Conservation (phyloP, 2,797 vertebrate genomes). For the Aldrovandia affinis region DNA sequence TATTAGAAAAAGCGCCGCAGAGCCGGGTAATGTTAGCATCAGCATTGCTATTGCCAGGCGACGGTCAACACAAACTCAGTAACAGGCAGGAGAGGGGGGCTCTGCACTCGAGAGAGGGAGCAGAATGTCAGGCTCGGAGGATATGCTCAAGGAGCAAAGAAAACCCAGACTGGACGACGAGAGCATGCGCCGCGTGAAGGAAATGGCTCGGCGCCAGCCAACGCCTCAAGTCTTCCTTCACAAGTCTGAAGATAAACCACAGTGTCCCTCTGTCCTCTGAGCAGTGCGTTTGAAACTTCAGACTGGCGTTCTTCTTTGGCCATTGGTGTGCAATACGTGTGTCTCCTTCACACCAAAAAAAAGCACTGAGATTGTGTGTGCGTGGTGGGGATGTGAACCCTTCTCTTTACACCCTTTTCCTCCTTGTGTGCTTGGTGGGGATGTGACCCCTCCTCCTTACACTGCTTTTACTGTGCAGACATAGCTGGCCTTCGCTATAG, state of each 20-base stretch:
- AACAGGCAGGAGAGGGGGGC: constrained; percentile 14
- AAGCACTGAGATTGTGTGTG: background rate
- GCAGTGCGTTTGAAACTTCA: background rate
- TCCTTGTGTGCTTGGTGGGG: too few relatives aligned
- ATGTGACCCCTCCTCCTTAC: background rate
- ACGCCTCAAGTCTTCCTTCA: background rate
- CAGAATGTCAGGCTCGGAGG: background rate
- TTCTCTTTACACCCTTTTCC: too few relatives aligned
- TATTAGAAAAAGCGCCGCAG: constrained; percentile 23
- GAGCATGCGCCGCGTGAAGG: background rate
- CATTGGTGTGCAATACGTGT: background rate
- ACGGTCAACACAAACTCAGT: constrained; percentile 33
- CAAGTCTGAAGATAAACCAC: background rate
- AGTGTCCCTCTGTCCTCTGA: background rate
- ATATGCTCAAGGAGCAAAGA: background rate
- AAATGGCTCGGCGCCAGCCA: background rate
- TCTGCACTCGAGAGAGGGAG: background rate
- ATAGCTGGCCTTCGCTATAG: background rate
- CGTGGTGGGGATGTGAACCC: too few relatives aligned
- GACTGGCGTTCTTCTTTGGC: background rate
- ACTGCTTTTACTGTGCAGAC: background rate
- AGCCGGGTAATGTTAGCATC: constrained; percentile 34
- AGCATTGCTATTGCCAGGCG: constrained; percentile 38
- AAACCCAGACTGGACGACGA: background rate
- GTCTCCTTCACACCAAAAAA: background rate